Evolutionary conservation across 2,797 vertebrate genomes (phyloP).

Genomic region (Scyliorhinus canicula): DNA sequence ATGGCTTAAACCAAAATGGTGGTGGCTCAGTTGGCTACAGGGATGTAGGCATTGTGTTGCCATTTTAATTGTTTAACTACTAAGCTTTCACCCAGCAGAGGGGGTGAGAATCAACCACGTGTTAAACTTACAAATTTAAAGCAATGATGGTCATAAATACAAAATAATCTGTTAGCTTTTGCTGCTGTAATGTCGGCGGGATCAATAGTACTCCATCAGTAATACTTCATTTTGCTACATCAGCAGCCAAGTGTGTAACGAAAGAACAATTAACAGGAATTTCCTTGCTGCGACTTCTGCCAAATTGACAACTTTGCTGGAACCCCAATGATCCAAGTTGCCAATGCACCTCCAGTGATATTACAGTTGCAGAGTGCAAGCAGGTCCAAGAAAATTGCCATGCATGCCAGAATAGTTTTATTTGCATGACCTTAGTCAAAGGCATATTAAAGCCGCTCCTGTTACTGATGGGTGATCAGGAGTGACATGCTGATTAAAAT

Average conservation of each 20-base stretch:
- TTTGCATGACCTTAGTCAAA: too few species aligned
- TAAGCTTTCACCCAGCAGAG: not conserved
- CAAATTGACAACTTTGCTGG: not conserved
- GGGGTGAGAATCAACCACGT: not conserved
- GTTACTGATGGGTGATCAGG: too few species aligned
- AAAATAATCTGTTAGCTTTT: not conserved
- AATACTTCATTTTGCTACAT: not conserved
- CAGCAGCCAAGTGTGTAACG: not conserved
- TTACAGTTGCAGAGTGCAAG: not conserved
- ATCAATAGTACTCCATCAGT: not conserved
- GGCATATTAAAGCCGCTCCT: too few species aligned
- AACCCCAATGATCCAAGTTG: not conserved
- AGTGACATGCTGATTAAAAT: too few species aligned
- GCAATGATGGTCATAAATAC: not conserved
- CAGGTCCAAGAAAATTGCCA: not conserved
- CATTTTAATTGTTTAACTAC: not conserved
- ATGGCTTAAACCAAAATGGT: not conserved
- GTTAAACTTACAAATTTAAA: not conserved
- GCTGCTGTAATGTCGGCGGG: not conserved
- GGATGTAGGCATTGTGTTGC: not conserved
- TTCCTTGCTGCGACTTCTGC: not conserved
- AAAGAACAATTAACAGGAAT: not conserved
- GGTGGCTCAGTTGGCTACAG: not conserved
- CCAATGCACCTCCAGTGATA: not conserved
- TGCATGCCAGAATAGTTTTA: not conserved